A percentile compares a stretch with the other conserved stretches of the same genome.
phyloP scores from a whole-genome alignment of 2,888 invertebrate genomes.

The Hirudinaria manillensis region DNA sequence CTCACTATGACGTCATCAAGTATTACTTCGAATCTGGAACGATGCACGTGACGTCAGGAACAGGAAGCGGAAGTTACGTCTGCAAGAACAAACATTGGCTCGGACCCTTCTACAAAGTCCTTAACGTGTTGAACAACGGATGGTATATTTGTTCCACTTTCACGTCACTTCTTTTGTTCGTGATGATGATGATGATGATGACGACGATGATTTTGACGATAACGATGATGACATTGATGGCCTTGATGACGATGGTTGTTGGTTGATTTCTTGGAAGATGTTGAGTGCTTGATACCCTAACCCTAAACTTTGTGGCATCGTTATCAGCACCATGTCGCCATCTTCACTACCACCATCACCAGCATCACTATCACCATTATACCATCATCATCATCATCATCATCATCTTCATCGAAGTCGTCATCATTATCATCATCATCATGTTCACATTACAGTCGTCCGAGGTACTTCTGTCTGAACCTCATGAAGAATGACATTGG shows the following conservation, averaged over 20 bases:
- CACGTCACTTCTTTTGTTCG: not conserved
- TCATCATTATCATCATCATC: slow-evolving; percentile 9
- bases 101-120: slow-evolving; percentile 32
- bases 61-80: slow-evolving; percentile 28
- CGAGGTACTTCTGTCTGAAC: slow-evolving; percentile 28
- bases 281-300: not conserved
- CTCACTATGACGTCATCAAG: slow-evolving; percentile 6
- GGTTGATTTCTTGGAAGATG: not conserved
- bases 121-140: slow-evolving; percentile 34
- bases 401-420: slow-evolving; percentile 13
- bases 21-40: slow-evolving; percentile 20
- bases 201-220: not conserved
- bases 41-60: slow-evolving; percentile 20
- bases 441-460: slow-evolving; percentile 16
- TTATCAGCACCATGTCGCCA: slow-evolving; percentile 3
- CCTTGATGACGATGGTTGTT: not conserved
- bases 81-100: slow-evolving; percentile 39
- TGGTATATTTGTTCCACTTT: slow-evolving; percentile 29
- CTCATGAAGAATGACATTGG: slow-evolving; percentile 17
- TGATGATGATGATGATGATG: not conserved
- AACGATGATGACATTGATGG: slow-evolving; percentile 2
- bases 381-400: slow-evolving; percentile 16
- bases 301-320: too few relatives aligned
- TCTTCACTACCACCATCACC: slow-evolving; percentile 18
- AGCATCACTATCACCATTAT: slow-evolving; percentile 19